Evolutionary conservation across 1,140 invertebrate genomes (phyloP).

Genomic region (Macrobrachium rosenbergii): DNA sequence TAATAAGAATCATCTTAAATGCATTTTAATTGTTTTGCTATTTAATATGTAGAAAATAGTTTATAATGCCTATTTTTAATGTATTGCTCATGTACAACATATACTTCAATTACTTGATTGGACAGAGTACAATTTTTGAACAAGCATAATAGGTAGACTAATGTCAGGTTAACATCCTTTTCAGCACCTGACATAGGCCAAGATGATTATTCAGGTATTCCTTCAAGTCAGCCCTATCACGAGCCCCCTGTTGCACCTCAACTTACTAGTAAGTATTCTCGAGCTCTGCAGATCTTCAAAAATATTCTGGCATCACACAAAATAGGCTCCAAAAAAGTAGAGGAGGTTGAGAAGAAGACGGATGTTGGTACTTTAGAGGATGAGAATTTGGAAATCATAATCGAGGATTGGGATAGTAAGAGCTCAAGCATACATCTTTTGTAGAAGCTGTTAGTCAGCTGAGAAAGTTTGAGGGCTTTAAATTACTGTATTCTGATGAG

Average conservation of each 20-base stretch:
- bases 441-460: too few species aligned
- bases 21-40: background rate
- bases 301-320: constrained; percentile 38
- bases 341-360: constrained; percentile 12
- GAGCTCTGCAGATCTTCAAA: constrained; percentile 50
- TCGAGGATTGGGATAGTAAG: constrained; percentile 55
- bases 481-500: too few species aligned
- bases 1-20: background rate
- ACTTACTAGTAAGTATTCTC: constrained; percentile 52
- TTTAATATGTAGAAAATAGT: background rate
- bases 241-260: constrained; percentile 22
- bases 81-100: too few species aligned
- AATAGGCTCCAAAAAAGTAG: background rate
- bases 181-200: constrained; percentile 44
- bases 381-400: constrained; percentile 40
- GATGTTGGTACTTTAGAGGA: constrained; percentile 27
- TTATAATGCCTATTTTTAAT: too few species aligned
- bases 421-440: background rate
- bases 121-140: too few species aligned
- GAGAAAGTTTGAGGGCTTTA: too few species aligned
- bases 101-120: too few species aligned
- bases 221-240: constrained; percentile 18
- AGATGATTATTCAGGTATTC: constrained; percentile 18
- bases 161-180: background rate
- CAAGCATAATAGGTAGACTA: background rate